Evolutionary conservation across 1,140 invertebrate genomes (phyloP).

Genomic region (Drosophila serrata): DNA sequence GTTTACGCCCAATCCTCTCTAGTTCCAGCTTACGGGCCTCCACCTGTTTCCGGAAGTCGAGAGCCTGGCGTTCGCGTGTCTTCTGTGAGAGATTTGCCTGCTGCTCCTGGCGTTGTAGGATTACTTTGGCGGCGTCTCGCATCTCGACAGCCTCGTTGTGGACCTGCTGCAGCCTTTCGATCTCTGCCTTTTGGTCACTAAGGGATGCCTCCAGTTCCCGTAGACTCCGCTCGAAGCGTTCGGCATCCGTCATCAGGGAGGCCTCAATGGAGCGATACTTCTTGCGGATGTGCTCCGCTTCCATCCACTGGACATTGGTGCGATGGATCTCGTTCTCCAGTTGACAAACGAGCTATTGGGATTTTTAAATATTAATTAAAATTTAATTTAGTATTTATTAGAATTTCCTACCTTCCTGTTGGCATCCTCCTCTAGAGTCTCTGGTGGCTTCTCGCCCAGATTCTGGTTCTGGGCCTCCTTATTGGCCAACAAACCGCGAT

Average conservation of each 20-base stretch:
- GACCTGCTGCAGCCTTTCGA: constrained; percentile 88
- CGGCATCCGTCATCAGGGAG: constrained; percentile 89
- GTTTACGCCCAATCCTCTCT: constrained; percentile 90
- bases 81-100: constrained; percentile 88
- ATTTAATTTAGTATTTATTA: not conserved
- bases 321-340: constrained; percentile 92
- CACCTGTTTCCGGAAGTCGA: constrained; percentile 88
- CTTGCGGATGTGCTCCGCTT: constrained; percentile 91
- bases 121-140: constrained; percentile 88
- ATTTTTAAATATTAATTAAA: no score
- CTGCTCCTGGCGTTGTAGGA: constrained; percentile 89
- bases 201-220: constrained; percentile 89
- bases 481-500: constrained; percentile 86
- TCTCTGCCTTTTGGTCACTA: constrained; percentile 89
- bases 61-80: constrained; percentile 88
- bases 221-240: constrained; percentile 90
- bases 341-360: constrained; percentile 88
- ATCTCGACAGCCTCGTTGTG: constrained; percentile 90
- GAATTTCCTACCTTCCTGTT: constrained; percentile 66
- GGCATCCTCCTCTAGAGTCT: constrained; percentile 86
- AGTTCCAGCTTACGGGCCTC: constrained; percentile 89
- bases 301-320: constrained; percentile 91
- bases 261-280: constrained; percentile 91
- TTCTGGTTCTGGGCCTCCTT: constrained; percentile 84
- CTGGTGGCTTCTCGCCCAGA: constrained; percentile 85